Evolutionary conservation across 2,888 invertebrate genomes (phyloP), one percentile per base, ranked within the genome.

Genomic region (Sepioteuthis lessoniana): DNA sequence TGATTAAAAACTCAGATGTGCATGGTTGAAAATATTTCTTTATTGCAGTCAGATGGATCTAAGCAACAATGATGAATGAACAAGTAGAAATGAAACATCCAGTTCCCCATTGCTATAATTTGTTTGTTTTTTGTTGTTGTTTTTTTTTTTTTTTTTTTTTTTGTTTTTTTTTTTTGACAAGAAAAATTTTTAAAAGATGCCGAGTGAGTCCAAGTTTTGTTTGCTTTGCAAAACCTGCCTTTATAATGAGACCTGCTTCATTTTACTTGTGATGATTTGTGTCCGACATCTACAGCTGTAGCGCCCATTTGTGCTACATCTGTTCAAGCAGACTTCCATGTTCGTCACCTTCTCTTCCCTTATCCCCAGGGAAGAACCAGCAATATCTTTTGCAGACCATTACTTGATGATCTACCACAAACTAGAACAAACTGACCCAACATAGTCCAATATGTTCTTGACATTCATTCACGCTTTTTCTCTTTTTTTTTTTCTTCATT

Each of bases 331-430:
- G 19, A 19, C 19, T 28, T 28, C 60, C 28, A n/a, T 60, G 4
- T 3, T 19, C 28, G 1, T 60, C 60, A 3, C 60, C 28, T 1
- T 28, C 60, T 31, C 60, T 28, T 60, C 76, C 13, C 13, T 13
- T 76, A n/a, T 35, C 76, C 76, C n/a, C 76, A n/a, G 76, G 76
- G 76, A n/a, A 76, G 76, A 35, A n/a, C n/a, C 10, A 13, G n/a
- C n/a, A 76, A 76, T 76, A 76, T 76, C n/a, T 76, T 76, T n/a
- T 76, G 76, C 76, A n/a, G 7, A 76, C 76, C 76, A 76, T 76
- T 76, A 76, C n/a, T n/a, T 76, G 76, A 76, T 76, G 76, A 76
- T 76, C n/a, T 76, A 13, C n/a, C n/a, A 76, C 76, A 76, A 13
- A n/a, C 76, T 35, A 16, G 2, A 76, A 35, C 76, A 76, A n/a